Conservation (phyloP, 2,113 vertebrate genomes). For the Barnardius zonarius region DNA sequence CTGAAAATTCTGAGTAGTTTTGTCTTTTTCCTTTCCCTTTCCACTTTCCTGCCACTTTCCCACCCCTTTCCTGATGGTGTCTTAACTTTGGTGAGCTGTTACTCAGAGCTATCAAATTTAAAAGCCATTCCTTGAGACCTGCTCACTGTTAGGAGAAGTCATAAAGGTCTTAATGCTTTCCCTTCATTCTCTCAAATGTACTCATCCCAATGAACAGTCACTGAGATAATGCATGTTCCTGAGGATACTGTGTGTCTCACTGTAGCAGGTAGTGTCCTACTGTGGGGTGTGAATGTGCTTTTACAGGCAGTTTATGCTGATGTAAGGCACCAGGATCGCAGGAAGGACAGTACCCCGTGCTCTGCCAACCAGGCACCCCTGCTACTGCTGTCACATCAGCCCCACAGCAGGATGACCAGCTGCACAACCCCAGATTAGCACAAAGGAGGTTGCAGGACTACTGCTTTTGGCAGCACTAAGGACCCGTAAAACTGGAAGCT, state of each 20-base stretch:
- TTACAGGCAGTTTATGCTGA: background rate
- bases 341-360: background rate
- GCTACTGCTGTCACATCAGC: background rate
- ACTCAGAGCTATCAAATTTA: background rate
- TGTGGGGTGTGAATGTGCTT: background rate
- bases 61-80: background rate
- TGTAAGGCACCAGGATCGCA: background rate
- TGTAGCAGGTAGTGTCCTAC: background rate
- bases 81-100: background rate
- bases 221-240: fast-evolving
- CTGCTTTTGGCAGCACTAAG: background rate
- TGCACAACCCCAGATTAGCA: fast-evolving
- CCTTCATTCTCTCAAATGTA: background rate
- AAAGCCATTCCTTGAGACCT: background rate
- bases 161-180: background rate
- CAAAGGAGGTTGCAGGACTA: fast-evolving
- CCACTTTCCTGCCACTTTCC: too few relatives aligned
- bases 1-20: background rate
- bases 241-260: background rate
- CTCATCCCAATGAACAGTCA: fast-evolving
- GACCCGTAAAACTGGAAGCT: background rate
- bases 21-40: background rate
- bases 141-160: background rate
- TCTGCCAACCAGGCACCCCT: background rate
- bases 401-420: background rate